phyloP scores from a whole-genome alignment of 1,140 invertebrate genomes.

The Antheraea pernyi region DNA sequence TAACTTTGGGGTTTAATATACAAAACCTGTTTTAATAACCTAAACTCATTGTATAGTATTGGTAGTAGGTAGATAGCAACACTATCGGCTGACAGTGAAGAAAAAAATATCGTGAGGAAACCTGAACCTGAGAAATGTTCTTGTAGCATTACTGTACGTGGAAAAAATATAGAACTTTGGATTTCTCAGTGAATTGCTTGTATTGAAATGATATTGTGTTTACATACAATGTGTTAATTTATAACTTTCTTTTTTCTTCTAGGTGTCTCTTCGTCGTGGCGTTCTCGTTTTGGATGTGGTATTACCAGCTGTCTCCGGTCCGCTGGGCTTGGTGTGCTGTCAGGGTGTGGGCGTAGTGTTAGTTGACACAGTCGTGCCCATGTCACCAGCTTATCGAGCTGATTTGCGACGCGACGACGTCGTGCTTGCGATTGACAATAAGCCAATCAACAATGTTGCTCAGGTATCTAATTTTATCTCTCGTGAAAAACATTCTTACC shows the following conservation, averaged over 20 bases:
- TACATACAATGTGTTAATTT: background rate
- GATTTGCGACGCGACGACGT: constrained; percentile 90
- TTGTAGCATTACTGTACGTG: no score
- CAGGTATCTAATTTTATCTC: constrained; percentile 77
- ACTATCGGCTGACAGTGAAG: no score
- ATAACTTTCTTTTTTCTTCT: constrained; percentile 3
- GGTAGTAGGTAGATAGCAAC: no score
- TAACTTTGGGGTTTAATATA: no score
- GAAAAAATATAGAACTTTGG: no score
- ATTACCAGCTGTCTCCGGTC: constrained; percentile 55
- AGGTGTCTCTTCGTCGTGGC: constrained; percentile 66
- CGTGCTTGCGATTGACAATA: constrained; percentile 89
- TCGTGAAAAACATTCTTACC: no score
- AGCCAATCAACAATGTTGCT: constrained; percentile 85
- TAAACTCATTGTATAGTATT: no score
- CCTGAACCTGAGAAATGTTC: no score
- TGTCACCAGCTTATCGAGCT: constrained; percentile 87
- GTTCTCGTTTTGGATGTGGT: constrained; percentile 64
- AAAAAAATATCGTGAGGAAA: no score
- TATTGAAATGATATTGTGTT: background rate
- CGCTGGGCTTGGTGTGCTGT: constrained; percentile 66
- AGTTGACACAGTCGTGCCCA: constrained; percentile 87
- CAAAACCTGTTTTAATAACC: no score
- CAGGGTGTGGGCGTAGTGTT: constrained; percentile 81
- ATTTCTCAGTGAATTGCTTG: no score